Conservation (phyloP, 2,888 invertebrate genomes). For the Ornithoptera priamus region DNA sequence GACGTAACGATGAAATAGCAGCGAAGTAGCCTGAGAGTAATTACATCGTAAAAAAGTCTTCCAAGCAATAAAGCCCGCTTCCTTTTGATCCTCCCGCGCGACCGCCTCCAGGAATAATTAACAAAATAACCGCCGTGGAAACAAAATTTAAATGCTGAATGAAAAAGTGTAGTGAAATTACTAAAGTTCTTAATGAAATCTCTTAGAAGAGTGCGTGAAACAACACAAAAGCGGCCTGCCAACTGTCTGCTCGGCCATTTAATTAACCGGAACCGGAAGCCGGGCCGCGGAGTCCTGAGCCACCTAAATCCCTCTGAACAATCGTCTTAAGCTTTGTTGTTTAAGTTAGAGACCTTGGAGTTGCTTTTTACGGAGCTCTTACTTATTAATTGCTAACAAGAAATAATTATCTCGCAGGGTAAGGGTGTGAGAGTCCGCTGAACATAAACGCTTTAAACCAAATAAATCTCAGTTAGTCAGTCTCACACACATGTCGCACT, state of each 20-base stretch:
- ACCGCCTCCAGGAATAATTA: constrained; percentile 12
- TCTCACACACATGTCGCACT: too few relatives aligned
- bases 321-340: constrained; percentile 1
- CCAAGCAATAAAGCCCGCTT: not conserved
- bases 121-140: constrained; percentile 8
- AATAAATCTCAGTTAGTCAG: too few relatives aligned
- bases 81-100: not conserved
- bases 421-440: too few relatives aligned
- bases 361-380: too few relatives aligned
- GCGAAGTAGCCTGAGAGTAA: not conserved
- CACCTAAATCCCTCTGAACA: constrained; percentile 16
- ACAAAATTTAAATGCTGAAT: constrained; percentile 9
- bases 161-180: constrained; percentile 6
- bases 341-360: too few relatives aligned
- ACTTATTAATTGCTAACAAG: too few relatives aligned
- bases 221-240: constrained; percentile 5
- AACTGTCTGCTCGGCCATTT: constrained; percentile 4
- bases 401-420: too few relatives aligned
- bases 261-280: constrained; percentile 26
- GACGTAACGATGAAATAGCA: not conserved
- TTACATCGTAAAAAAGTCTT: not conserved
- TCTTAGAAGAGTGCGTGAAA: constrained; percentile 8
- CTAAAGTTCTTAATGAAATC: not conserved
- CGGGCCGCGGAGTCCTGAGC: constrained; percentile 6
- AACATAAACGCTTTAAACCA: too few relatives aligned